Percentiles rank a stretch among this genome's conserved stretches.
These are phyloP conservation scores for Ciona savignyi DNA, from an alignment of 23 tunicate species.

Conservation along the genomic window DNA sequence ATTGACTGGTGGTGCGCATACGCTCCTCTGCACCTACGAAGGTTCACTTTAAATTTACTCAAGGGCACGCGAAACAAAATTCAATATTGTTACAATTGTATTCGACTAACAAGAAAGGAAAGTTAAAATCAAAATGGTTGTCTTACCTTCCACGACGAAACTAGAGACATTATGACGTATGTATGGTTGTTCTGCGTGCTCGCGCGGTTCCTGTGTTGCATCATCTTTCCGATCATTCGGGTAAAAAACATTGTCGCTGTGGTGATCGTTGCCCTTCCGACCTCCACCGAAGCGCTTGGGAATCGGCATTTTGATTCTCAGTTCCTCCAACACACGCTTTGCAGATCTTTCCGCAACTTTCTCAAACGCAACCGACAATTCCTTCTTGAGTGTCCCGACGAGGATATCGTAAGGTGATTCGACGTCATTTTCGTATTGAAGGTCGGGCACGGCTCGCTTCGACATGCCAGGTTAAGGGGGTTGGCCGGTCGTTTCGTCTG, in stretches of 20 bases:
- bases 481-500: neutral
- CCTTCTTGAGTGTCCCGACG: conserved; percentile 37
- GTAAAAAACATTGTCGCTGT: too few relatives aligned
- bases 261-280: too few relatives aligned
- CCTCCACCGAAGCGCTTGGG: too few relatives aligned
- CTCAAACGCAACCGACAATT: conserved; percentile 24
- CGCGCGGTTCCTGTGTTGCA: too few relatives aligned
- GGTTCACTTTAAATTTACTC: too few relatives aligned
- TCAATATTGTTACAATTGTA: too few relatives aligned
- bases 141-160: conserved; percentile 6
- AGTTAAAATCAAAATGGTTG: too few relatives aligned
- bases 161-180: neutral
- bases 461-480: neutral
- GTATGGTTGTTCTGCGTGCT: too few relatives aligned
- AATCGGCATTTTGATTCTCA: conserved; percentile 3
- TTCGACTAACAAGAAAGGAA: too few relatives aligned
- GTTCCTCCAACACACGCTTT: conserved; percentile 27
- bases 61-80: too few relatives aligned
- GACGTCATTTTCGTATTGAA: neutral
- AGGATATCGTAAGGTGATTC: conserved; percentile 15
- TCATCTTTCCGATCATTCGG: too few relatives aligned
- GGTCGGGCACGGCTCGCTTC: neutral
- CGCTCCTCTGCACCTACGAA: too few relatives aligned
- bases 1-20: conserved; percentile 27
- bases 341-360: conserved; percentile 40